A percentile compares a stretch with the other conserved stretches of the same genome.
Conservation (phyloP, 2,797 vertebrate genomes). For the Alcedo quadribrachys region DNA sequence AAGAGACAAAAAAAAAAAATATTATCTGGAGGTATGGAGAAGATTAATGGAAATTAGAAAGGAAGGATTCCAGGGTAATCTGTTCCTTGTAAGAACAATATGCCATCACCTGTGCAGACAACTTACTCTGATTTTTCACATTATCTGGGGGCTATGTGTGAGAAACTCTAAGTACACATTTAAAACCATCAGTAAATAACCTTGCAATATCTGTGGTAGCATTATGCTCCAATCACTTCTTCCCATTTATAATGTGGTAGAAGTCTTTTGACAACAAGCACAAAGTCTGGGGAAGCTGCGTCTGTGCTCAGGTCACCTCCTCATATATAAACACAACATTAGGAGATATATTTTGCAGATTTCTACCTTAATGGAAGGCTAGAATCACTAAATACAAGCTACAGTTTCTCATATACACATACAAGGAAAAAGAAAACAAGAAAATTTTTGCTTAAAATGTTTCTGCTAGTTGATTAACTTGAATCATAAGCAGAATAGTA, state of each 20-base stretch:
- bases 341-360: not conserved
- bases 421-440: not conserved
- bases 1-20: not conserved
- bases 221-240: not conserved
- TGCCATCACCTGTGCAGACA: not conserved
- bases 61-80: not conserved
- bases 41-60: not conserved
- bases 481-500: not conserved
- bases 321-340: not conserved
- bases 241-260: not conserved
- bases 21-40: not conserved
- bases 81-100: not conserved
- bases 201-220: not conserved
- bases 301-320: not conserved
- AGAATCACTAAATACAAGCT: not conserved
- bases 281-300: not conserved
- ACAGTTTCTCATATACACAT: not conserved
- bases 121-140: not conserved
- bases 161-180: not conserved
- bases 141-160: not conserved
- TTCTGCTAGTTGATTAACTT: not conserved
- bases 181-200: not conserved
- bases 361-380: not conserved
- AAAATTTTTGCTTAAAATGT: not conserved
- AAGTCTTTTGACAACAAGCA: not conserved